These are phyloP conservation scores for Prosapia bicincta DNA, from an alignment of 2,888 invertebrate genomes.

Conservation along the genomic window DNA sequence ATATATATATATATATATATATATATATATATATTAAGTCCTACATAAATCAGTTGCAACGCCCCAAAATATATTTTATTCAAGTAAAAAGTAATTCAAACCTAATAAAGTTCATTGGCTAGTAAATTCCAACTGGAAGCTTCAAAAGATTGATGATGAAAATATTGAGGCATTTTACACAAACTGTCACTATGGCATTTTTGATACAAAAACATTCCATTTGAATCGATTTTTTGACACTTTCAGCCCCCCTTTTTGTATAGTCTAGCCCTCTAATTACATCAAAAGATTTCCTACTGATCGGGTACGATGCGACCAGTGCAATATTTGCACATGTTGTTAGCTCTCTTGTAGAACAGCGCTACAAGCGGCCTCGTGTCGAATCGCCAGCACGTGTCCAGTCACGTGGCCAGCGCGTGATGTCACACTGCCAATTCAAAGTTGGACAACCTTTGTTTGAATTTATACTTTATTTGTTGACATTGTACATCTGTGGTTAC, in stretches of 20 bases:
- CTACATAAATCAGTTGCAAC: no score
- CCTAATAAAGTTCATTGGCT: no score
- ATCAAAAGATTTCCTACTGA: background rate
- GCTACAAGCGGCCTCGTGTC: background rate
- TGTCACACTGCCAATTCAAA: background rate
- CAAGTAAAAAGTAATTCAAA: no score
- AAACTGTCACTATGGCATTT: no score
- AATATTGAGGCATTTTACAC: no score
- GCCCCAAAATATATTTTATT: no score
- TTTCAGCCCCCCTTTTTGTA: background rate
- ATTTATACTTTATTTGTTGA: background rate
- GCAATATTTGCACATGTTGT: background rate
- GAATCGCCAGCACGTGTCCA: background rate
- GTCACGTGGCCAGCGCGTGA: background rate
- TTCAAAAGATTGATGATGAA: no score
- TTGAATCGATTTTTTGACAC: no score
- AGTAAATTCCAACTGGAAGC: no score
- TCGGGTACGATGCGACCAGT: background rate
- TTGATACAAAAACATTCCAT: no score
- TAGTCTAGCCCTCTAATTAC: background rate
- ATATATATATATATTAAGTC: no score
- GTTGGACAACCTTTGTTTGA: background rate
- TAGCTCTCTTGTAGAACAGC: background rate
- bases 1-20: no score
- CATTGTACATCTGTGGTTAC: background rate